Evolutionary conservation across 2,113 vertebrate species (phyloP).

Genomic region (Lampris megalopsis): DNA sequence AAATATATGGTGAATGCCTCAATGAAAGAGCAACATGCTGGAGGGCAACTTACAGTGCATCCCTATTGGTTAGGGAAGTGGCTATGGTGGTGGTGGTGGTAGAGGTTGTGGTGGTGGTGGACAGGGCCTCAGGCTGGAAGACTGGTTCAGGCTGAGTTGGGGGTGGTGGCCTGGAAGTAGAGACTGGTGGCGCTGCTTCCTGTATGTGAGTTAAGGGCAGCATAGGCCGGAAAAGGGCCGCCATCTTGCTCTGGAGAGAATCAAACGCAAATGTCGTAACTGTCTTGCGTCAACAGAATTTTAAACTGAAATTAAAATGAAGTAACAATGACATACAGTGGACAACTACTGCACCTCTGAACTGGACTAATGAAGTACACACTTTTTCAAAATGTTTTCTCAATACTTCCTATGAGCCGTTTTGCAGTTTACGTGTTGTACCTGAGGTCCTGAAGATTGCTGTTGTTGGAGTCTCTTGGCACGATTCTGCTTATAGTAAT

Average conservation of each 20-base stretch:
- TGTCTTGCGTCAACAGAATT: not conserved
- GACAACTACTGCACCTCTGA: not conserved
- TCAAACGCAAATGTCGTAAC: not conserved
- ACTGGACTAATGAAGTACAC: too few species aligned
- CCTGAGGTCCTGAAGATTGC: slow-evolving; percentile 53
- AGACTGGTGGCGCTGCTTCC: slow-evolving; percentile 81
- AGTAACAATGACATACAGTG: not conserved
- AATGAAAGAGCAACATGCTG: not conserved
- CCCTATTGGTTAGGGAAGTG: slow-evolving; percentile 83
- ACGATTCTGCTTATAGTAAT: slow-evolving; percentile 98
- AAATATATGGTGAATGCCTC: not conserved
- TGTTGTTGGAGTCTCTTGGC: slow-evolving; percentile 90
- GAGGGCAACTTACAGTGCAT: slow-evolving; percentile 84
- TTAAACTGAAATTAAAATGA: not conserved
- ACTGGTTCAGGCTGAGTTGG: slow-evolving; percentile 50
- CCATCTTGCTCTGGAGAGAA: slow-evolving; percentile 77
- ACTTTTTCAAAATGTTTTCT: too few species aligned
- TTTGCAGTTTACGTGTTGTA: not conserved
- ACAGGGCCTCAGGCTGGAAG: slow-evolving; percentile 67
- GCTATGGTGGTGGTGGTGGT: slow-evolving; percentile 75
- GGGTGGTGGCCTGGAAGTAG: slow-evolving; percentile 78
- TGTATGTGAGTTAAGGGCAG: slow-evolving; percentile 80
- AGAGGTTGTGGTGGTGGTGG: slow-evolving; percentile 73
- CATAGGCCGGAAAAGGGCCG: slow-evolving; percentile 79
- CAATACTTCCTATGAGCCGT: not conserved